Evolutionary conservation across 2,797 vertebrate genomes (phyloP).

Genomic region (Nasua narica): DNA sequence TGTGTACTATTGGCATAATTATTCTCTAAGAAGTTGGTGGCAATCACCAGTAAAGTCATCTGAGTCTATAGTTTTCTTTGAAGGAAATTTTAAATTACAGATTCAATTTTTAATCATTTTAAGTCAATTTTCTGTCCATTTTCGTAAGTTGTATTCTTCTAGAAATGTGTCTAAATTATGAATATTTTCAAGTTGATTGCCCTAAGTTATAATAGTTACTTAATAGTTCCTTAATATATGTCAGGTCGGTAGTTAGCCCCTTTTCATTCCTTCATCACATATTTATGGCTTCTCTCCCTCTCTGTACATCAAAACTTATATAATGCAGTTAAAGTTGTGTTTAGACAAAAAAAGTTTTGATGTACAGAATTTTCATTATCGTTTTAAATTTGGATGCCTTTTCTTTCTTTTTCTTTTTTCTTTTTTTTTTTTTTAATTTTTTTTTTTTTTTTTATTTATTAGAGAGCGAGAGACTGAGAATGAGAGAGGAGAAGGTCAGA

Average conservation of each 20-base stretch:
- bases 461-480: too few relatives aligned
- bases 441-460: too few relatives aligned
- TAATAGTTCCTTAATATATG: neutral
- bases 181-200: neutral
- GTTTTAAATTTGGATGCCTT: neutral
- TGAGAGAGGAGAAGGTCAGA: too few relatives aligned
- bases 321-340: neutral
- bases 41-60: neutral
- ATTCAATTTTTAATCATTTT: neutral
- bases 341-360: neutral
- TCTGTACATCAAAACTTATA: neutral
- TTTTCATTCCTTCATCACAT: neutral
- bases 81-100: neutral
- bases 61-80: neutral
- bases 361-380: neutral
- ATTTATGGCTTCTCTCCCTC: neutral
- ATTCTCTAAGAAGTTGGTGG: neutral
- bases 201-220: neutral
- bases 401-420: neutral
- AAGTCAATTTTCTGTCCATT: neutral
- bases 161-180: neutral
- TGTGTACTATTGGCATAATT: neutral
- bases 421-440: too few relatives aligned
- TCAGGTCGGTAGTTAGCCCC: neutral
- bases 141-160: neutral